phyloP scores from a whole-genome alignment of 2,113 vertebrate species.

The Hucho hucho region DNA sequence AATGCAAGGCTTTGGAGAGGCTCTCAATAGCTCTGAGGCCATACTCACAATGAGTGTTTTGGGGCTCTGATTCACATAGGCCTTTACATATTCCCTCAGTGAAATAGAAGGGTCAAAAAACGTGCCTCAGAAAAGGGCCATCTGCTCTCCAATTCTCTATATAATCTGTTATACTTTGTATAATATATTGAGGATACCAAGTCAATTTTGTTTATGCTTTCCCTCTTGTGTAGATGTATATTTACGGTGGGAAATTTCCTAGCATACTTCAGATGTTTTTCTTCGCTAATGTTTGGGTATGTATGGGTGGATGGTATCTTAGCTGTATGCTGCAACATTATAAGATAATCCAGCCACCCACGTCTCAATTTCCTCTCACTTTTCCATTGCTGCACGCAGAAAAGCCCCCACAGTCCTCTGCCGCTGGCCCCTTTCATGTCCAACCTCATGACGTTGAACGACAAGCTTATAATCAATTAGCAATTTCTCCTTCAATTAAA shows the following conservation, averaged over 20 bases:
- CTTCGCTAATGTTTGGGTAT: neutral
- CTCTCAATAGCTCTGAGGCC: conserved; percentile 34
- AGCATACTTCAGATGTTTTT: neutral
- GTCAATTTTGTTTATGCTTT: neutral
- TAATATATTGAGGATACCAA: neutral
- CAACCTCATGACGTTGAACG: conserved; percentile 46
- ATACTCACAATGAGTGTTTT: conserved; percentile 36
- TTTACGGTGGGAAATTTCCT: neutral
- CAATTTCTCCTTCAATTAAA: conserved; percentile 52
- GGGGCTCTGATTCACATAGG: conserved; percentile 33
- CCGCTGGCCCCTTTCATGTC: conserved; percentile 28
- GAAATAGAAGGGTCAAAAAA: neutral
- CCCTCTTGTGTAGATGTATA: neutral
- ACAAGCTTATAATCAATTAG: conserved; percentile 81
- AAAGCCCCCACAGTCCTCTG: conserved; percentile 6
- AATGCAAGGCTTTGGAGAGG: conserved; percentile 43
- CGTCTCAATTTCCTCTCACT: conserved; percentile 1
- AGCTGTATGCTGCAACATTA: too few species aligned
- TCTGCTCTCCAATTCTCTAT: neutral
- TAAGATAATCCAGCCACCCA: neutral
- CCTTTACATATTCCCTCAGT: conserved; percentile 15
- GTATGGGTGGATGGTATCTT: neutral
- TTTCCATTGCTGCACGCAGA: neutral
- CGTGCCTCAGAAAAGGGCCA: neutral
- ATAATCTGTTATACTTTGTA: neutral